Evolutionary conservation across 2,797 vertebrate genomes (phyloP), one percentile per base, ranked within the genome.

Genomic region (Acanthiza pusilla): DNA sequence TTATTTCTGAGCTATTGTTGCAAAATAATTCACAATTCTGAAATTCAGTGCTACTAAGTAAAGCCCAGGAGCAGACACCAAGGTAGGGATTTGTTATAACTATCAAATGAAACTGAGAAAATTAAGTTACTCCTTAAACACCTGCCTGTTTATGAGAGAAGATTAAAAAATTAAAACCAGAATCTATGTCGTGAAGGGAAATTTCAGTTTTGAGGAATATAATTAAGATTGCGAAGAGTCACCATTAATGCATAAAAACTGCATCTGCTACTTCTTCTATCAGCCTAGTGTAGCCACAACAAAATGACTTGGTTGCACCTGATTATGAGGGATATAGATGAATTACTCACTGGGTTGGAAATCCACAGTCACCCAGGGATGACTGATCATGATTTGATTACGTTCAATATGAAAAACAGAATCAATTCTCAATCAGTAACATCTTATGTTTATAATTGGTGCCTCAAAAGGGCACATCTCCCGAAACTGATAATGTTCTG

Each of bases 311-410:
- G 51, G 68, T 83, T 89, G n/a, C 5, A 85, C 53, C 30, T 95
- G 73, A 92, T 94, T 85, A 75, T 61, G 89, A 85, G 29, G 38
- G 61, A 83, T 91, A 80, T 10, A 75, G 45, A 83, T n/a, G 11
- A 96, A 91, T 75, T 88, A 74, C 36, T 79, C 76, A 84, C 77
- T 87, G 70, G 62, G 76, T 3, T 89, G 84, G 71, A 89, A 91
- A 94, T 68, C 67, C 66, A 58, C 30, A 62, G 66, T 60, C 91
- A 82, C 60, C 62, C 62, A 79, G 60, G 80, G 74, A 92, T 55
- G 20, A 74, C 54, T 61, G 74, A 92, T 93, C 43, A 76, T 34
- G 55, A 82, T 87, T 95, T 93, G 71, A 95, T 93, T 93, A 76
- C 30, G 22, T 66, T 62, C 47, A 66, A 36, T 53, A 89, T 34